phyloP scores from a whole-genome alignment of 1,140 invertebrate genomes.

The Cylas formicarius region DNA sequence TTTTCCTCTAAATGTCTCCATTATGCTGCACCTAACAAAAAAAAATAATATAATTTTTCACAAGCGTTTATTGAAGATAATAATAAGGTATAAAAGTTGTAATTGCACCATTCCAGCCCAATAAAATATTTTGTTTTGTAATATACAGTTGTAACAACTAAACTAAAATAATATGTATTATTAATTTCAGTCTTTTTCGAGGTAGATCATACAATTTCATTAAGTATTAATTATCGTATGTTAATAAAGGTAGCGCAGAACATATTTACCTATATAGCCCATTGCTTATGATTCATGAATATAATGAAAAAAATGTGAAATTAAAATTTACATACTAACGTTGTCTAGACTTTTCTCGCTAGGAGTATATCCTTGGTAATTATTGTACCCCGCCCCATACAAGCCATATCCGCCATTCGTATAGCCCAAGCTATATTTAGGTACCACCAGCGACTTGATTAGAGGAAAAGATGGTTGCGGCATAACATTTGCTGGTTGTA shows the following conservation, averaged over 20 bases:
- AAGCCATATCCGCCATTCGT: conserved; percentile 15
- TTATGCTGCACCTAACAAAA: too few relatives aligned
- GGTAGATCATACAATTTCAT: too few relatives aligned
- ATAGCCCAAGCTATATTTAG: conserved; percentile 17
- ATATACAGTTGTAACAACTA: too few relatives aligned
- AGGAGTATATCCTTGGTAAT: too few relatives aligned
- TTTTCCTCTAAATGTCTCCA: too few relatives aligned
- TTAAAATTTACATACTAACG: conserved; percentile 1
- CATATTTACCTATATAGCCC: too few relatives aligned
- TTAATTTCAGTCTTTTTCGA: too few relatives aligned
- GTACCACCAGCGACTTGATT: conserved; percentile 32
- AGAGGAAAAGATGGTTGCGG: conserved; percentile 34
- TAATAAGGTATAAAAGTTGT: conserved; percentile 6
- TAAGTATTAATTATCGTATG: too few relatives aligned
- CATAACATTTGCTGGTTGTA: conserved; percentile 22
- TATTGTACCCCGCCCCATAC: too few relatives aligned
- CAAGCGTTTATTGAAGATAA: not conserved
- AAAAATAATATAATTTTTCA: too few relatives aligned
- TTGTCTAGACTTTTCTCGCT: not conserved
- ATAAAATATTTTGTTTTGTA: conserved; percentile 5
- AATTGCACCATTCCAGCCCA: conserved; percentile 23
- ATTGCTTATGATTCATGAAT: not conserved
- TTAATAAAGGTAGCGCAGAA: too few relatives aligned
- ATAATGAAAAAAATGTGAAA: not conserved
- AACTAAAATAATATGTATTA: too few relatives aligned